Evolutionary conservation across 1,140 invertebrate species (phyloP), one percentile per base, ranked within the genome.

Genomic region (Brachionus rubens): DNA sequence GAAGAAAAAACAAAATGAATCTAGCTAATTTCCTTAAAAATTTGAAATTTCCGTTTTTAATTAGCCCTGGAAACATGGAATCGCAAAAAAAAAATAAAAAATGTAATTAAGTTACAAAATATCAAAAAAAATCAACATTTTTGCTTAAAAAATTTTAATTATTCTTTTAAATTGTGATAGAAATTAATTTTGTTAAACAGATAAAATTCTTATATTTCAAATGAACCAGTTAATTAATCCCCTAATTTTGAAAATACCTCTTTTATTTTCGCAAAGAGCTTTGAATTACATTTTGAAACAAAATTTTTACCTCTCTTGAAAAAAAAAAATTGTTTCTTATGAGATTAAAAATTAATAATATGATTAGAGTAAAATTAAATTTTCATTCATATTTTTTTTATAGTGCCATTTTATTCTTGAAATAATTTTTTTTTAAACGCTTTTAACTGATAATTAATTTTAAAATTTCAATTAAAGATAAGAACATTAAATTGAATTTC

Each of bases 21-120:
- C 30, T 16, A 59, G 54, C 54, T 59, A 36, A 59, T 59, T 59
- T 59, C 54, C 54, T 59, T 19, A 30, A n/a, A n/a, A 59, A 59
- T 59, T 59, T 36, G 54, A 59, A 59, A 59, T 59, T 59, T 59
- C 54, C 54, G 54, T 30, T 59, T 33, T 59, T 36, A 59, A 59
- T 59, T 59, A 59, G 33, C 16, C 28, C 33, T 36, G 3, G 33
- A 36, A 36, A n/a, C n/a, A n/a, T n/a, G n/a, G n/a, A 3, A 36
- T 36, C 9, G 33, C 33, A 9, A 36, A 5, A 9, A 5, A 36
- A 36, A 36, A 30, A 59, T 33, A 59, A 59, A 59, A 36, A 59
- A 33, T 59, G 16, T 59, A 59, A 59, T 59, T 59, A 59, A 59
- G 54, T 59, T 59, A 59, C 36, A 33, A 30, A 30, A 59, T 59